Evolutionary conservation across 2,888 invertebrate genomes (phyloP), one percentile per base, ranked within the genome.

Genomic region (Sinodicranocentrus sp.): DNA sequence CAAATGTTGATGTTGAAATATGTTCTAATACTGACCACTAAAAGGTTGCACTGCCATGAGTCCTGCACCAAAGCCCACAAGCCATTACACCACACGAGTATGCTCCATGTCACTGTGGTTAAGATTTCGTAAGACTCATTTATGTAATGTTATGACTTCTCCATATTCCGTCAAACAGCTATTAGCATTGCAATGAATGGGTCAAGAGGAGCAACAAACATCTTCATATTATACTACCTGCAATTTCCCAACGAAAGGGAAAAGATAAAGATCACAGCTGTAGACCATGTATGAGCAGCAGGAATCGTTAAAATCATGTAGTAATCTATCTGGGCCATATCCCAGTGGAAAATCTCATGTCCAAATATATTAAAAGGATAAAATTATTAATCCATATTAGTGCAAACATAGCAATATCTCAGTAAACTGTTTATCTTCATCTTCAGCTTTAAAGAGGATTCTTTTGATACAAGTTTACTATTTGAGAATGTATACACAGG

Each of bases 331-430:
- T 39, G 59, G 72, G 72, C 59, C 61, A 59, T 23, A 57, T 71
- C 72, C 68, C 68, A 26, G 44, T 61, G 23, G 48, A 44, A 63
- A 39, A 61, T 63, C 75, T 75, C 26, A 59, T 61, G 63, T 63
- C 63, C 63, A 52, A 63, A 75, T 75, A 63, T 63, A 63, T 63
- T 44, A 73, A 61, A 72, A 73, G 57, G 61, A 73, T 61, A 73
- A 73, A 61, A 73, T 63, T 63, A 63, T 44, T 75, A 63, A 75
- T 52, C 75, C 75, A 75, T 75, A 75, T 75, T 75, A 33, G 75
- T 75, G 23, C 44, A 73, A 57, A 39, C 57, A 57, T 33, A 17
- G 25, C n/a, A 48, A 48, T n/a, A 48, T 57, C 8, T 13, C 57
- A 57, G 25, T 25, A 57, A 25, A n/a, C 8, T 21, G 57, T 25